phyloP scores from a whole-genome alignment of 2,888 invertebrate species.

The Furcula furcula region DNA sequence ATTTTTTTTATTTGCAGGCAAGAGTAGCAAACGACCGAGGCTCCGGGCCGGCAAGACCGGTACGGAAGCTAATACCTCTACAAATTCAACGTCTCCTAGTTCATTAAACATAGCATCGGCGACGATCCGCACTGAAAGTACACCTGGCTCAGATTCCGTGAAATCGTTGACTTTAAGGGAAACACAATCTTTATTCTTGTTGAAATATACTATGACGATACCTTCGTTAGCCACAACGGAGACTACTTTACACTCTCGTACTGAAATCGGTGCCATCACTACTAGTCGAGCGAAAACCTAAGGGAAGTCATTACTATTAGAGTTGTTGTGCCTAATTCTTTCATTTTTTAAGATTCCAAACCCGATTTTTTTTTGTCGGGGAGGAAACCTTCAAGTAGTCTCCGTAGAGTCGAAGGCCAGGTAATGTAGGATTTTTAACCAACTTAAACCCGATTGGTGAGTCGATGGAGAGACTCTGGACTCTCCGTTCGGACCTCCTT shows the following conservation, averaged over 20 bases:
- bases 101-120: neutral
- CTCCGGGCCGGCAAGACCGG: neutral
- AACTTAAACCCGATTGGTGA: too few relatives aligned
- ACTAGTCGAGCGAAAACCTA: too few relatives aligned
- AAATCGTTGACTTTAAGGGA: neutral
- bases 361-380: too few relatives aligned
- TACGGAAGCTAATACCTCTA: neutral
- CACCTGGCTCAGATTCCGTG: neutral
- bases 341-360: too few relatives aligned
- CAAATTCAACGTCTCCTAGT: neutral
- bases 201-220: neutral
- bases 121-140: neutral
- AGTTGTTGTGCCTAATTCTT: too few relatives aligned
- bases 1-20: neutral
- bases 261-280: neutral
- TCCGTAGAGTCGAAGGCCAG: too few relatives aligned
- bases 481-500: too few relatives aligned
- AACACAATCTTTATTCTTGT: neutral
- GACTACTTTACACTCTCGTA: neutral
- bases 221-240: neutral
- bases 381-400: too few relatives aligned
- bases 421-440: too few relatives aligned
- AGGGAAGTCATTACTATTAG: too few relatives aligned
- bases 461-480: too few relatives aligned
- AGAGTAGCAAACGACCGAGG: neutral